Evolutionary conservation across 2,888 invertebrate species (phyloP).

Genomic region (Acleris emargana): DNA sequence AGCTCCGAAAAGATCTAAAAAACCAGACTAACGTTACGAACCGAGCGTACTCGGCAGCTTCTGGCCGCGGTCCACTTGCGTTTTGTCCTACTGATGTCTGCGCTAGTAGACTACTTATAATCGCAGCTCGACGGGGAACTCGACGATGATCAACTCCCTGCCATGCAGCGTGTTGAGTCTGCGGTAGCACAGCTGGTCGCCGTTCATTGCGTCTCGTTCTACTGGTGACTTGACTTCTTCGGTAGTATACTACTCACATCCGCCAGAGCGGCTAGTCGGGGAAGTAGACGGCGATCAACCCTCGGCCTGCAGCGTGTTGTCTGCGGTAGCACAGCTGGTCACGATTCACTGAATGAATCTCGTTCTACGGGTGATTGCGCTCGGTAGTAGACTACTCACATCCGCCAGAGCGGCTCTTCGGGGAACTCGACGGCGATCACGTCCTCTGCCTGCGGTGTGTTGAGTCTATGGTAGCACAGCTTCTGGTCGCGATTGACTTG

Average conservation of each 20-base stretch:
- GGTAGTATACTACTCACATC: constrained; percentile 85
- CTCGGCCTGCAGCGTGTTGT: constrained; percentile 91
- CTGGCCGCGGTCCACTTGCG: too few species aligned
- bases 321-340: constrained; percentile 79
- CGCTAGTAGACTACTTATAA: constrained; percentile 85
- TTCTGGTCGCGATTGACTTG: constrained; percentile 95
- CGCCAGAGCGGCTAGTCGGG: constrained; percentile 95
- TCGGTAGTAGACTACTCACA: constrained; percentile 83
- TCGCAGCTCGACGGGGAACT: constrained; percentile 95
- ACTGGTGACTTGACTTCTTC: too few species aligned
- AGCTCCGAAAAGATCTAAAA: too few species aligned
- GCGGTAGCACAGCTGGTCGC: constrained; percentile 74
- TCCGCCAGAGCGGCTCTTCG: constrained; percentile 95
- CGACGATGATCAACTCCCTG: constrained; percentile 93
- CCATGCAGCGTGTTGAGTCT: constrained; percentile 92
- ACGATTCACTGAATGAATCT: too few species aligned
- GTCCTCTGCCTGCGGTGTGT: constrained; percentile 94
- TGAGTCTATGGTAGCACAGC: constrained; percentile 95
- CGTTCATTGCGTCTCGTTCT: too few species aligned
- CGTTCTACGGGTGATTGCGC: too few species aligned
- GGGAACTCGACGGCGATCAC: constrained; percentile 94
- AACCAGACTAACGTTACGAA: too few species aligned
- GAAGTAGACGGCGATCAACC: constrained; percentile 94
- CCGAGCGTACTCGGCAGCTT: too few species aligned
- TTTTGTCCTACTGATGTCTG: too few species aligned